These are phyloP conservation scores for Amitus sp. DNA, from an alignment of 2,888 invertebrate genomes.

Conservation along the genomic window DNA sequence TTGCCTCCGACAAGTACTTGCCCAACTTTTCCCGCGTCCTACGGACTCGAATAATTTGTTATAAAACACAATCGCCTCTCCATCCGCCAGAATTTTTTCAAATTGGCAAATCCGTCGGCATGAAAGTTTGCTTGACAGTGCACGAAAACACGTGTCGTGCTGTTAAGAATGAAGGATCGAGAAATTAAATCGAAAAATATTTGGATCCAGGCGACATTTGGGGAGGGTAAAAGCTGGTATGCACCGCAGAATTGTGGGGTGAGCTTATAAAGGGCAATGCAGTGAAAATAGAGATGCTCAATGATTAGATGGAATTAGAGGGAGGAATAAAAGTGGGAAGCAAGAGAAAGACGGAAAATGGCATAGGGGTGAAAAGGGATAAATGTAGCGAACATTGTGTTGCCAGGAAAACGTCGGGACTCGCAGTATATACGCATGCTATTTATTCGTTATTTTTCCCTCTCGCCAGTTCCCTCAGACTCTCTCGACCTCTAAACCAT, in stretches of 20 bases:
- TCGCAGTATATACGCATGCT: constrained; percentile 18
- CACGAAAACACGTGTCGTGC: no score
- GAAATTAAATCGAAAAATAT: constrained; percentile 18
- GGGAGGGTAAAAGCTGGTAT: constrained; percentile 13
- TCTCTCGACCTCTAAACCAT: constrained; percentile 14
- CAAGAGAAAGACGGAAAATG: constrained; percentile 17
- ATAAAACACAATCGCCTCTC: not conserved
- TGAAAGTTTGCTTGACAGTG: constrained; percentile 3
- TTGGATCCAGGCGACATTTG: constrained; percentile 5
- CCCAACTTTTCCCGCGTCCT: constrained; percentile 46
- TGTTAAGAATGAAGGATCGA: constrained; percentile 4
- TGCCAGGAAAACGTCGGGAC: constrained; percentile 41
- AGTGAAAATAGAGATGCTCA: constrained; percentile 6
- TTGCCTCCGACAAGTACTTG: constrained; percentile 34
- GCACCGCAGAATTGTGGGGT: constrained; percentile 16
- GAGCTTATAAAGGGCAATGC: constrained; percentile 7
- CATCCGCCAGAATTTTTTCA: not conserved
- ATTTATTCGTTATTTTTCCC: constrained; percentile 9
- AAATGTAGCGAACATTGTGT: constrained; percentile 28
- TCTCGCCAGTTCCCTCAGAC: constrained; percentile 11
- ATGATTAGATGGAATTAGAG: constrained; percentile 14
- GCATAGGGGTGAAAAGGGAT: constrained; percentile 32
- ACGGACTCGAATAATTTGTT: not conserved
- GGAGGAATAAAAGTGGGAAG: not conserved
- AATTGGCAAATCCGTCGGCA: no score